Base-by-base conservation (phyloP, 2,113 vertebrate species). In the Thunnus maccoyii region DNA sequence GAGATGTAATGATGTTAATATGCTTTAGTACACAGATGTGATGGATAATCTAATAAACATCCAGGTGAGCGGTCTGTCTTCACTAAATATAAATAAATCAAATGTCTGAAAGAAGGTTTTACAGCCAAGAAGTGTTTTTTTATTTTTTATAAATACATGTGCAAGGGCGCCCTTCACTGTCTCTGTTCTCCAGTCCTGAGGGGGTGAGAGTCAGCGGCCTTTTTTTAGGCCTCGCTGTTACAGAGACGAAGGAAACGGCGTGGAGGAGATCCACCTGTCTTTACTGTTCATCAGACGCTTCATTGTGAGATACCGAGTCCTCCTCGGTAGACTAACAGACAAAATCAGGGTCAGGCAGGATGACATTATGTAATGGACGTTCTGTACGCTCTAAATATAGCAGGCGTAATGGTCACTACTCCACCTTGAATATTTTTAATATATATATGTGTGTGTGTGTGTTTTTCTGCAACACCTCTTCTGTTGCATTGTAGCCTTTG, bases 351-450 rank as follows among this genome's bases (percentile, higher is more conserved):
- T 63, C 77, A 63, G 52, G 25, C 72, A 44, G 44, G 63, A 62
- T 50, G 70, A 64, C 27, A 27, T 86, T 82, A 84, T 70, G 75
- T 73, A 76, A 84, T 66, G n/a, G 67, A 48, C 72, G 12, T 70
- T 61, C 65, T 81, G 60, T 69, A 7, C 22, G 47, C 32, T 60
- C 63, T 82, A 76, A 84, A 78, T 75, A 54, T 78, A 89, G 77
- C 81, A 14, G 27, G 6, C 73, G 20, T 5, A 41, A 52, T 70
- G 76, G 57, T 32, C 56, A 27, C 62, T 1, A 44, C 57, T 76
- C 65, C 57, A 62, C 64, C 62, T 85, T 52, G 15, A 73, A 41
- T 54, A 18, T 15, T 52, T 25, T n/a, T 22, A 13, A 46, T 22
- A 22, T 22, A 22, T 22, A 22, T 22, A 22, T 22, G 1, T 22